Percentiles rank a stretch among this genome's conserved stretches.
phyloP scores from a whole-genome alignment of 2,113 vertebrate genomes.

The Carettochelys insculpta region DNA sequence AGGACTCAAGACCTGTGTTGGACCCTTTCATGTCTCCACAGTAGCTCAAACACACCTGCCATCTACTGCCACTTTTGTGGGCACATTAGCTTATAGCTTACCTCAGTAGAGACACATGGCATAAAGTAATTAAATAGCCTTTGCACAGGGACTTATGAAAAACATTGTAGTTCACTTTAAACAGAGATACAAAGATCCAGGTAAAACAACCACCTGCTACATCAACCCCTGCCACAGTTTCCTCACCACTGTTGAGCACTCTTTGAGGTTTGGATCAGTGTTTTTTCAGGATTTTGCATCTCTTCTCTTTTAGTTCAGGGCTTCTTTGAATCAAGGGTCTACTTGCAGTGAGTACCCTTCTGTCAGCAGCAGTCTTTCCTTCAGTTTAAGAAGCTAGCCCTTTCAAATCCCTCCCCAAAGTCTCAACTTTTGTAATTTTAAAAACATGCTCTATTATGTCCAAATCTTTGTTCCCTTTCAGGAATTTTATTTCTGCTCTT shows the following conservation, averaged over 20 bases:
- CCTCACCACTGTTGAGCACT: not conserved
- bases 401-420: not conserved
- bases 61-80: fast-evolving
- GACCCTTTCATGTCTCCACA: not conserved
- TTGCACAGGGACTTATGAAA: not conserved
- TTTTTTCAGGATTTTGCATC: not conserved
- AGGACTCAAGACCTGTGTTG: not conserved
- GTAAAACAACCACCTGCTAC: not conserved
- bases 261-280: not conserved
- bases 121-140: not conserved
- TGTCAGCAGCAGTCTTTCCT: not conserved
- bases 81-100: not conserved
- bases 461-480: not conserved
- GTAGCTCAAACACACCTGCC: not conserved
- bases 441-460: not conserved
- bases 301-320: not conserved
- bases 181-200: not conserved
- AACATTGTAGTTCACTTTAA: not conserved
- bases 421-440: not conserved
- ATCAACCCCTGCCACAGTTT: not conserved
- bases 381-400: not conserved
- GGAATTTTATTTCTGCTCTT: not conserved
- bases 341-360: not conserved
- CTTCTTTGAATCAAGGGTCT: not conserved
- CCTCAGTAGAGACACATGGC: not conserved